Base-by-base conservation (phyloP, 2,888 invertebrate genomes). In the Ceriagrion tenellum region DNA sequence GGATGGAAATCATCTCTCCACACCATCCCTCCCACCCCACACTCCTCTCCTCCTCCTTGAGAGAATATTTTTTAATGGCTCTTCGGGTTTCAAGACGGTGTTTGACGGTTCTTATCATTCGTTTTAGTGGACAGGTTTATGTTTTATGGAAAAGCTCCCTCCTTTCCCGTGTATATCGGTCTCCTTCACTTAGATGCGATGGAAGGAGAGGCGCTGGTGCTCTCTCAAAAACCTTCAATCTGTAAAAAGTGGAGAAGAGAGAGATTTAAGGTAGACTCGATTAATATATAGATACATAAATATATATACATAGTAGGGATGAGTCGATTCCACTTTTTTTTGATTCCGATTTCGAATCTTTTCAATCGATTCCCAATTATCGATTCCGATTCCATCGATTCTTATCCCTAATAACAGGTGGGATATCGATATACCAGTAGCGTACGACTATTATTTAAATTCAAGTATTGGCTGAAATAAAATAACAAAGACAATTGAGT, bases 61-160 rank as follows among this genome's bases (percentile, higher is more conserved):
- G 2, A 10, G 26, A 26, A 69, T 18, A 20, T 69, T 69, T 69
- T 69, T 56, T 91, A 91, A 91, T 91, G 91, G 91, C 59, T 91
- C 91, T 30, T 91, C 91, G 91, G 91, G 91, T 91, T 91, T 91
- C 91, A 91, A 91, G 69, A 26, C 59, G 91, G 59, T 35, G 91
- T 91, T 91, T 91, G 91, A 91, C 91, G 63, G 59, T 63, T 63
- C 91, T 91, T 91, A 91, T 91, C 91, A 63, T 91, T 59, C 91
- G 59, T 91, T 91, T 47, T 91, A 91, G 63, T 91, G 91, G 91
- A 59, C 91, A 91, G 91, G 91, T 91, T 91, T 59, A 91, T 91
- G 91, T 91, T 91, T 91, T 59, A 91, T 91, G 91, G 59, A 91
- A 91, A 91, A 91, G 59, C 91, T 59, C 59, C 63, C 59, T 20